Evolutionary conservation across 2,113 vertebrate species (phyloP).

Genomic region (Crotophaga sulcirostris): DNA sequence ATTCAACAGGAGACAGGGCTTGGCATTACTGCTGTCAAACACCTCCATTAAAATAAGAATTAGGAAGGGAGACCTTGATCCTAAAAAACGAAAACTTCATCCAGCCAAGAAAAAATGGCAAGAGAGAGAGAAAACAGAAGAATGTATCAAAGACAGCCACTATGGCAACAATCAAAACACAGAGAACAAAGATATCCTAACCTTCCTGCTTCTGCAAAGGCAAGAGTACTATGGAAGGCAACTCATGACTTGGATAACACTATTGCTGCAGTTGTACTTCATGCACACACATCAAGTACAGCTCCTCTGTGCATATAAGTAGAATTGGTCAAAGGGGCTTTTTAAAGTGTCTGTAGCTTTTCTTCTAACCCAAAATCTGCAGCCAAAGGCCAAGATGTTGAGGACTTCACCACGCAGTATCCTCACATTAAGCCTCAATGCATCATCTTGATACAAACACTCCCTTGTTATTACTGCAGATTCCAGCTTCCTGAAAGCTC

Average conservation of each 20-base stretch:
- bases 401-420: neutral
- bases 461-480: neutral
- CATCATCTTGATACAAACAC: neutral
- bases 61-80: neutral
- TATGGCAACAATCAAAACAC: neutral
- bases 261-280: neutral
- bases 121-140: neutral
- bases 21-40: neutral
- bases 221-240: neutral
- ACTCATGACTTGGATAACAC: neutral
- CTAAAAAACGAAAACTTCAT: neutral
- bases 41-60: neutral
- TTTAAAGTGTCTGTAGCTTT: neutral
- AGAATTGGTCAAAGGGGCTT: neutral
- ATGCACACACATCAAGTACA: neutral
- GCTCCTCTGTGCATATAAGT: neutral
- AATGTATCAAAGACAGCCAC: neutral
- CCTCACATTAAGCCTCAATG: neutral
- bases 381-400: neutral
- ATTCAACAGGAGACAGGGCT: neutral
- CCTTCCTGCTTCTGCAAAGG: neutral
- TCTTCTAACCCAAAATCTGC: neutral
- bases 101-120: conserved; percentile 23
- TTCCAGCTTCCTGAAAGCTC: neutral
- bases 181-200: neutral